These are phyloP conservation scores for Tenualosa thibaudeaui DNA, from an alignment of 2,797 vertebrate species.

Conservation along the genomic window DNA sequence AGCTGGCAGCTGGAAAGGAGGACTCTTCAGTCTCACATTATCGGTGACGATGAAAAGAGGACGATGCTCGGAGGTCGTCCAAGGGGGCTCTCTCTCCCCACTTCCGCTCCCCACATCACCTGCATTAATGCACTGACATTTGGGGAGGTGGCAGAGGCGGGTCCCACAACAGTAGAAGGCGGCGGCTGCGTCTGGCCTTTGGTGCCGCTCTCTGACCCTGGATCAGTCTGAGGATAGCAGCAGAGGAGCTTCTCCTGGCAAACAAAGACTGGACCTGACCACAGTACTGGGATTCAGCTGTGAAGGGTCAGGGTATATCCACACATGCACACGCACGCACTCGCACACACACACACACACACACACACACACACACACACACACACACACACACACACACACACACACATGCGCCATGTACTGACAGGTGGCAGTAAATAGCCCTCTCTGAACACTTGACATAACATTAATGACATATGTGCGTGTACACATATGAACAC, in stretches of 20 bases:
- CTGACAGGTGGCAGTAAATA: background rate
- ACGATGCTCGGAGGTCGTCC: background rate
- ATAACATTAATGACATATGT: background rate
- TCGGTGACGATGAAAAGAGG: background rate
- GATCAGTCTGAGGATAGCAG: background rate
- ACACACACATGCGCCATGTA: background rate
- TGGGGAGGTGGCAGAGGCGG: conserved; percentile 60
- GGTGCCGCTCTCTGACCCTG: background rate
- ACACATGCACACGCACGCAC: background rate
- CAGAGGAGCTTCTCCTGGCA: background rate
- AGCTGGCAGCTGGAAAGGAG: background rate
- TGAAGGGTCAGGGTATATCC: background rate
- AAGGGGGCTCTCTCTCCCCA: background rate
- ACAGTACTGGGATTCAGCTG: background rate
- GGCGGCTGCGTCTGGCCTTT: background rate
- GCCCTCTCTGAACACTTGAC: background rate
- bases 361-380: too few species aligned
- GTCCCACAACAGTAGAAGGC: conserved; percentile 53
- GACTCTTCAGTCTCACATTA: background rate
- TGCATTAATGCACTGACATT: conserved; percentile 72
- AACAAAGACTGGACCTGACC: background rate
- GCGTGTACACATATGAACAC: background rate
- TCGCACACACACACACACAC: too few species aligned
- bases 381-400: background rate
- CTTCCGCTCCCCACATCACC: conserved; percentile 7